Conservation (phyloP, 2,113 vertebrate genomes). For the Hippocampus mohnikei region DNA sequence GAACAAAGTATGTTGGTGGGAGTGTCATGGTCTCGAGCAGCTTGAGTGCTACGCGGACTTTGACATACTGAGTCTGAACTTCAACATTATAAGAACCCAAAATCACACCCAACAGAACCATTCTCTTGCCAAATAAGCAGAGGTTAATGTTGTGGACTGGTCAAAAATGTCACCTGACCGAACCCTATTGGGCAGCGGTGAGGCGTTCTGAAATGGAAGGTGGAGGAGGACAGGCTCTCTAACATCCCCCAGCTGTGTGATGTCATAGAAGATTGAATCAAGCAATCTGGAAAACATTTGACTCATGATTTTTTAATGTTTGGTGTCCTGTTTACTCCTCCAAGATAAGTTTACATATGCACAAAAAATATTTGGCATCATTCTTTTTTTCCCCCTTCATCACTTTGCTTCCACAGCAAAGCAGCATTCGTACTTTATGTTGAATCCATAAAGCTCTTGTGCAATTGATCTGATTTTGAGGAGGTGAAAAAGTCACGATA, state of each 20-base stretch:
- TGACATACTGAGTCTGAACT: neutral
- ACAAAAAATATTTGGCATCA: too few relatives aligned
- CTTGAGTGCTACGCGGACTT: neutral
- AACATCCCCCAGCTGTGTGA: neutral
- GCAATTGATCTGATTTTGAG: neutral
- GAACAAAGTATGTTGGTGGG: neutral
- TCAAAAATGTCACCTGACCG: neutral
- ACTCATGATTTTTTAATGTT: too few relatives aligned
- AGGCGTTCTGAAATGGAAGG: neutral
- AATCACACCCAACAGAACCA: neutral
- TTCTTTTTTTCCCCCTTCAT: too few relatives aligned
- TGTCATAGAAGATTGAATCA: neutral
- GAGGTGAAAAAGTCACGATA: neutral
- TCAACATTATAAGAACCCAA: neutral
- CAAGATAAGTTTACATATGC: too few relatives aligned
- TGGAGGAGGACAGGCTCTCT: neutral
- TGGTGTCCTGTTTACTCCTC: too few relatives aligned
- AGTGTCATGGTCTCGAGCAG: neutral
- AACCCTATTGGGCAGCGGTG: neutral
- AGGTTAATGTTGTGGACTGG: neutral
- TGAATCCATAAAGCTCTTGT: neutral
- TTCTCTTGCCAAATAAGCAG: neutral
- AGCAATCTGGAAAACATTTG: too few relatives aligned
- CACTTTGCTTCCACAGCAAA: too few relatives aligned
- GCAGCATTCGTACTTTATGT: too few relatives aligned